Evolutionary conservation across 2,888 invertebrate genomes (phyloP).

Genomic region (Rutpela maculata): DNA sequence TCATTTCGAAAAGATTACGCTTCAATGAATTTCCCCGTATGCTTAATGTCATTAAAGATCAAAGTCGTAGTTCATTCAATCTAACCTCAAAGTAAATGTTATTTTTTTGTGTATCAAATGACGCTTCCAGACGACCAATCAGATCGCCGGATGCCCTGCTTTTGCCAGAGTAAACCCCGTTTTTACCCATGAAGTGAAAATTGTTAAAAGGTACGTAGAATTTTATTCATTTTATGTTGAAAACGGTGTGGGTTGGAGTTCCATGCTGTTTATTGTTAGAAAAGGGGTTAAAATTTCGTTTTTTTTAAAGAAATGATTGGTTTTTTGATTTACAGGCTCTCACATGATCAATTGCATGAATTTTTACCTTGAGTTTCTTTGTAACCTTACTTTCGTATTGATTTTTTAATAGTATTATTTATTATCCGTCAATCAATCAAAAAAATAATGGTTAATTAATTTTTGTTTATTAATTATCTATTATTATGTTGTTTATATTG

Average conservation of each 20-base stretch:
- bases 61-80: slow-evolving; percentile 60
- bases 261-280: slow-evolving; percentile 62
- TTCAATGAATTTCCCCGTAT: slow-evolving; percentile 16
- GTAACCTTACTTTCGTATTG: slow-evolving; percentile 74
- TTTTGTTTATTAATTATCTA: slow-evolving; percentile 45
- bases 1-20: slow-evolving; percentile 20
- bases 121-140: slow-evolving; percentile 72
- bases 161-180: slow-evolving; percentile 73
- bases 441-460: slow-evolving; percentile 51
- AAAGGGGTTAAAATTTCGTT: slow-evolving; percentile 62
- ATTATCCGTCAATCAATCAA: slow-evolving; percentile 59
- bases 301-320: slow-evolving; percentile 61
- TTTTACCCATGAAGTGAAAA: slow-evolving; percentile 74
- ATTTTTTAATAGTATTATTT: slow-evolving; percentile 64
- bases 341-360: slow-evolving; percentile 54
- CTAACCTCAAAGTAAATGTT: slow-evolving; percentile 72
- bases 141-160: slow-evolving; percentile 71
- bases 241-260: slow-evolving; percentile 70
- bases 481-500: slow-evolving; percentile 50
- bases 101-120: slow-evolving; percentile 75
- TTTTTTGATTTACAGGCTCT: slow-evolving; percentile 56
- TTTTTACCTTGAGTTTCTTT: slow-evolving; percentile 66
- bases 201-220: slow-evolving; percentile 74
- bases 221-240: slow-evolving; percentile 74
- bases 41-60: slow-evolving; percentile 59